Evolutionary conservation across 92 coral and sea anemone genomes (phyloP).

Genomic region (Parazoanthus darwini): DNA sequence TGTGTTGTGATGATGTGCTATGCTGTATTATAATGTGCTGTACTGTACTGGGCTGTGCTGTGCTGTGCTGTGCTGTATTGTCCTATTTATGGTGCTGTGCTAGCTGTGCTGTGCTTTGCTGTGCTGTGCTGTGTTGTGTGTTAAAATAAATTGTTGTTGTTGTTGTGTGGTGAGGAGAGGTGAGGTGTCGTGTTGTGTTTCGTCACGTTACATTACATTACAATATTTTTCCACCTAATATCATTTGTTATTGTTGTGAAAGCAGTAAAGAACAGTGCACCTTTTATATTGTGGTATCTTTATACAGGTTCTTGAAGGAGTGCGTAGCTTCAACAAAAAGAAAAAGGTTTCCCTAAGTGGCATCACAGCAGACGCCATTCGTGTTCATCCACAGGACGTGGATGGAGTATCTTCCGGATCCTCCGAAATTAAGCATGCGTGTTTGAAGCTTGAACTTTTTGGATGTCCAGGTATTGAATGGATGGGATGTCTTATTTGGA

Average conservation of each 20-base stretch:
- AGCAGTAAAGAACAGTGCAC: neutral
- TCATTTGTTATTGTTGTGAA: neutral
- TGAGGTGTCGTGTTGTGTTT: too few species aligned
- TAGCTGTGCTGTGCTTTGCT: too few species aligned
- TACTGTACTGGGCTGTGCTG: too few species aligned
- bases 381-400: slow-evolving; percentile 4
- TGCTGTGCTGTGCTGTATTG: too few species aligned
- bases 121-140: too few species aligned
- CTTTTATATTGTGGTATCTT: too few species aligned
- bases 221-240: neutral
- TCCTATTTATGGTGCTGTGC: too few species aligned
- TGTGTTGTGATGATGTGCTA: too few species aligned
- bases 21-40: too few species aligned
- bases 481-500: neutral
- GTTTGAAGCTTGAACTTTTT: slow-evolving; percentile 32
- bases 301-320: slow-evolving; percentile 22
- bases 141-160: too few species aligned
- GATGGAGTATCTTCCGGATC: slow-evolving; percentile 3
- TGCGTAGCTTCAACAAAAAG: neutral
- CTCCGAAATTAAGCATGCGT: slow-evolving; percentile 2
- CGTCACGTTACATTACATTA: neutral
- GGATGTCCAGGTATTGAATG: slow-evolving; percentile 23
- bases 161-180: too few species aligned
- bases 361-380: slow-evolving; percentile 34
- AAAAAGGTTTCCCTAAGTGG: neutral